Percentiles rank a stretch among this genome's conserved stretches.
phyloP scores from a whole-genome alignment of 2,888 invertebrate species.

The Exephanes ischioxanthus region DNA sequence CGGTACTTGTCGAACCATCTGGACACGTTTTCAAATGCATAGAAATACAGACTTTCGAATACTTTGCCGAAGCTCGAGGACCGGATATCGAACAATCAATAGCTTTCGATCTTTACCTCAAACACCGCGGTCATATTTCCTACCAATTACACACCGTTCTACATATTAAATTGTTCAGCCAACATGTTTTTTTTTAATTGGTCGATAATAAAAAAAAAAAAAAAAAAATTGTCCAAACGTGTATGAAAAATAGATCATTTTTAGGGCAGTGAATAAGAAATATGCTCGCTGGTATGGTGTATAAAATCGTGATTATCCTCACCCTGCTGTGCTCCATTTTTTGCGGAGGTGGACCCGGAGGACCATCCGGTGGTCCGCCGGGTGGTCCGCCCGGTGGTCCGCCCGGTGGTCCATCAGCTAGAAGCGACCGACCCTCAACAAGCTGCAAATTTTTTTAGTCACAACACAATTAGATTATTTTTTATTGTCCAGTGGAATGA shows the following conservation, averaged over 20 bases:
- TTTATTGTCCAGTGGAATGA: not conserved
- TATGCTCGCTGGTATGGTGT: not conserved
- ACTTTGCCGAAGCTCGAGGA: too few relatives aligned
- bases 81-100: too few relatives aligned
- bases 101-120: too few relatives aligned
- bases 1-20: not conserved
- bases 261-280: not conserved
- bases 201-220: too few relatives aligned
- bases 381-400: constrained; percentile 11
- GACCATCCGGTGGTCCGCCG: constrained; percentile 4
- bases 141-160: too few relatives aligned
- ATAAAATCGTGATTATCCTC: constrained; percentile 15
- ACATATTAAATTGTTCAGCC: too few relatives aligned
- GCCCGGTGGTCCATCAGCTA: not conserved
- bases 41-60: too few relatives aligned
- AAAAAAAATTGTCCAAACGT: not conserved
- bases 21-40: not conserved
- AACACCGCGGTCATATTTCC: too few relatives aligned
- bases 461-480: not conserved
- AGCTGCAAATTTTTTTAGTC: constrained; percentile 36
- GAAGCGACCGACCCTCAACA: constrained; percentile 44
- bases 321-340: constrained; percentile 35
- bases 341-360: constrained; percentile 29
- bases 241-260: not conserved
- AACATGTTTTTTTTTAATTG: too few relatives aligned